These are phyloP conservation scores for Brachypalpus laphriformis DNA, from an alignment of 2,888 invertebrate genomes.

Conservation along the genomic window DNA sequence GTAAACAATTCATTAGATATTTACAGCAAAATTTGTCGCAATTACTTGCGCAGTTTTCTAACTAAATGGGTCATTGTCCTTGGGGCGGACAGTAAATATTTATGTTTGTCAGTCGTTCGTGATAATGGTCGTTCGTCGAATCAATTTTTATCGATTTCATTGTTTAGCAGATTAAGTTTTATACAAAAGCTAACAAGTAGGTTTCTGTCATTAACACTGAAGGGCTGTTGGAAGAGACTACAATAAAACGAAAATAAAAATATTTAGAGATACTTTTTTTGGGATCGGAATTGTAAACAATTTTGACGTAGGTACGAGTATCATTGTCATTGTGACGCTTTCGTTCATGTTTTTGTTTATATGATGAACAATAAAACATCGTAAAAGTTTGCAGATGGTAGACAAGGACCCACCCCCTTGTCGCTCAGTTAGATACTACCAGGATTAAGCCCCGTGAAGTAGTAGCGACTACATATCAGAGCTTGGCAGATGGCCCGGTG, in stretches of 20 bases:
- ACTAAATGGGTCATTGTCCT: constrained; percentile 7
- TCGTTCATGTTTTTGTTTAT: too few species aligned
- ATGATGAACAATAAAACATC: too few species aligned
- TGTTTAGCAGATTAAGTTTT: background rate
- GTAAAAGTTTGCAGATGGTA: too few species aligned
- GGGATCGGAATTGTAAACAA: background rate
- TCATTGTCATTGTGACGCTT: background rate
- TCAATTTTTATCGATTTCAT: constrained; percentile 23
- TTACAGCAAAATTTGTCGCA: background rate
- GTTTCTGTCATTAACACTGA: background rate
- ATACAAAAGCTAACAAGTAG: background rate
- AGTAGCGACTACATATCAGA: too few species aligned
- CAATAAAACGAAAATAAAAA: background rate
- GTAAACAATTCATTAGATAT: constrained; percentile 29
- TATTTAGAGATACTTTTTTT: background rate
- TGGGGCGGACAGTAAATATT: background rate
- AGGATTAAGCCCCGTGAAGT: too few species aligned
- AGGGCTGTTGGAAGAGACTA: background rate
- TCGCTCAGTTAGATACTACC: too few species aligned
- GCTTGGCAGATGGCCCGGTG: too few species aligned
- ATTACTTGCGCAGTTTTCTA: background rate
- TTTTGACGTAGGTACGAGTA: background rate
- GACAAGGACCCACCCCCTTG: too few species aligned
- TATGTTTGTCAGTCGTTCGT: background rate
- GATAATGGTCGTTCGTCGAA: constrained; percentile 10